These are phyloP conservation scores for Cancer borealis DNA, from an alignment of 2,888 invertebrate species.

Conservation along the genomic window DNA sequence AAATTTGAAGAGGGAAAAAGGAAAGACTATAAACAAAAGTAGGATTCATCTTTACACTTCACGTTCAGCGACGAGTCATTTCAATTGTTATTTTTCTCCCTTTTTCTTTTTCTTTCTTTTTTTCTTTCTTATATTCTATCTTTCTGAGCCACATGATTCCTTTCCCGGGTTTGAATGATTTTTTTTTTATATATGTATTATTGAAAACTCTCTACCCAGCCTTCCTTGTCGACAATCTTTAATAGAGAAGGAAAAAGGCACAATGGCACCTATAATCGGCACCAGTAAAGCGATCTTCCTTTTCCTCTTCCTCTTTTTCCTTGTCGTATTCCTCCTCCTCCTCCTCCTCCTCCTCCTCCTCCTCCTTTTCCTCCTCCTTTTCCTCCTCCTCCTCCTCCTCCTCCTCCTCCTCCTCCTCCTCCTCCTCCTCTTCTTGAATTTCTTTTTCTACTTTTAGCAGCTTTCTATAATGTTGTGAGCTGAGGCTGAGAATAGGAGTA, in stretches of 20 bases:
- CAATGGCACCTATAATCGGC: constrained; percentile 4
- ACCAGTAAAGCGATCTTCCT: not conserved
- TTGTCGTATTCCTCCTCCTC: not conserved
- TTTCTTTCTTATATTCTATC: not conserved
- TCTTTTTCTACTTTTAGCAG: not conserved
- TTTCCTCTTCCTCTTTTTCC: not conserved
- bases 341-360: not conserved
- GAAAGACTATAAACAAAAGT: not conserved
- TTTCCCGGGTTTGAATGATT: not conserved
- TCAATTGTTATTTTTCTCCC: not conserved
- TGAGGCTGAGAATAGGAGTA: not conserved
- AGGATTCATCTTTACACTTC: not conserved
- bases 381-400: not conserved
- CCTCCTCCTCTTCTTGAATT: not conserved
- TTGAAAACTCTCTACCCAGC: not conserved
- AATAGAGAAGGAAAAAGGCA: not conserved
- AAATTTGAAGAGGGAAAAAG: not conserved
- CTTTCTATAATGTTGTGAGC: not conserved
- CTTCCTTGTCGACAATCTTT: not conserved
- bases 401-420: not conserved
- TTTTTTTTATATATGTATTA: not conserved
- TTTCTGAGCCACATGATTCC: not conserved
- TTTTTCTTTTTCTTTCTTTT: not conserved
- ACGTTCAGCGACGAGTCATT: not conserved
- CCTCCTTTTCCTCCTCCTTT: not conserved